Evolutionary conservation across 2,888 invertebrate genomes (phyloP).

Genomic region (Ernsta delagoae): DNA sequence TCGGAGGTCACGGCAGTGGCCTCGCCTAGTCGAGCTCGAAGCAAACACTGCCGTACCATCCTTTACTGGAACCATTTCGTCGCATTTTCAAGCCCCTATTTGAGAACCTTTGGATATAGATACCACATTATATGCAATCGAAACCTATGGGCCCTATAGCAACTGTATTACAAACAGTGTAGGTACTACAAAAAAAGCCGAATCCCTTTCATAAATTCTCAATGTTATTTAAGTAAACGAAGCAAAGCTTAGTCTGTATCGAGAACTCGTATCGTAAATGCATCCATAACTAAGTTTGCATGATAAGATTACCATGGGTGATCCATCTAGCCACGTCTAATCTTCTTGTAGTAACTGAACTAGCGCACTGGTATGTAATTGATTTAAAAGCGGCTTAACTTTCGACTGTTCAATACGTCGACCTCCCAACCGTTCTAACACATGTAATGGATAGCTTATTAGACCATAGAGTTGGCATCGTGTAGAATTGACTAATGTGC

Average conservation of each 20-base stretch:
- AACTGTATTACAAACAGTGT: no score
- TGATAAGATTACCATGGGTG: conserved; percentile 58
- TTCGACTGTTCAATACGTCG: conserved; percentile 58
- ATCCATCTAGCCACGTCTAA: conserved; percentile 65
- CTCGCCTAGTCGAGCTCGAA: no score
- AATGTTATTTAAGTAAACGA: neutral
- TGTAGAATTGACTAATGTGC: conserved; percentile 8
- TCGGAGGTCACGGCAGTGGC: no score
- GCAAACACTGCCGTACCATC: no score
- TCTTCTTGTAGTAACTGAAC: conserved; percentile 69
- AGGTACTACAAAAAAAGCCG: neutral
- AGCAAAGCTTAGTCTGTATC: no score
- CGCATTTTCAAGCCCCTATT: no score
- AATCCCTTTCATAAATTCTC: no score
- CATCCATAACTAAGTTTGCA: conserved; percentile 56
- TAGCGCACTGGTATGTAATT: conserved; percentile 62
- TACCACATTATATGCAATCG: no score
- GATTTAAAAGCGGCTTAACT: conserved; percentile 73
- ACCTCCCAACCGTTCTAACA: conserved; percentile 54
- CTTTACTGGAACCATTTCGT: no score
- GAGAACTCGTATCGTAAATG: conserved; percentile 42
- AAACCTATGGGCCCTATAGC: no score
- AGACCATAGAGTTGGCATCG: conserved; percentile 28
- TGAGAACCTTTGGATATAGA: no score
- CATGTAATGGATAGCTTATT: conserved; percentile 56